phyloP scores from a whole-genome alignment of 2,113 vertebrate genomes.

The Sminthopsis crassicaudata region DNA sequence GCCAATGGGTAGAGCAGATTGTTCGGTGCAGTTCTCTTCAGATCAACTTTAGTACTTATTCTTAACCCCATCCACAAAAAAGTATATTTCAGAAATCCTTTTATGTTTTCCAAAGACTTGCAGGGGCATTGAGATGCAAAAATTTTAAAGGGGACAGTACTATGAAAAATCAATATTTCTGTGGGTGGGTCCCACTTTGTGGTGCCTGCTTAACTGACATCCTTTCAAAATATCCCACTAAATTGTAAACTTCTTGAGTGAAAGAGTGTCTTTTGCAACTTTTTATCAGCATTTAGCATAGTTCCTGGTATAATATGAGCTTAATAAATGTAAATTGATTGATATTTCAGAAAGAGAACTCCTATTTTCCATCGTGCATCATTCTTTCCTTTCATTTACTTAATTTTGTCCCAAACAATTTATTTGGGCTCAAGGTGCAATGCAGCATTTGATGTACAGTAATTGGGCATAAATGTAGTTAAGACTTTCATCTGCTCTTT shows the following conservation, averaged over 20 bases:
- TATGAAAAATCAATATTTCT: background rate
- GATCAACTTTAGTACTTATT: background rate
- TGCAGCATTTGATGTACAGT: slow-evolving; percentile 57
- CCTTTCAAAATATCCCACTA: background rate
- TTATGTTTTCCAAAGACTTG: background rate
- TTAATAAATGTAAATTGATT: background rate
- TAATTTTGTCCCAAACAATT: slow-evolving; percentile 42
- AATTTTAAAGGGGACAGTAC: background rate
- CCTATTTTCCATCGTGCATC: background rate
- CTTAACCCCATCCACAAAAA: background rate
- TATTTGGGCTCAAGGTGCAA: slow-evolving; percentile 70
- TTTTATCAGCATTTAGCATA: background rate
- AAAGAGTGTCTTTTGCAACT: background rate
- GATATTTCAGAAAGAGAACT: background rate
- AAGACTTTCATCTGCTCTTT: slow-evolving; percentile 77
- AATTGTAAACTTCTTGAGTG: background rate
- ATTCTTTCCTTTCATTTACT: background rate
- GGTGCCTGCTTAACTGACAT: background rate
- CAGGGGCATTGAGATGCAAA: background rate
- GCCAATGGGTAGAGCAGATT: rapidly evolving
- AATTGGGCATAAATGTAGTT: slow-evolving; percentile 69
- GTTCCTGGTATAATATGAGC: background rate
- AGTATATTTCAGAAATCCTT: background rate
- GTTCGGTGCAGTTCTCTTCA: background rate
- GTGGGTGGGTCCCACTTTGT: background rate